Conservation (phyloP, 2,113 vertebrate genomes). For the Rana temporaria region DNA sequence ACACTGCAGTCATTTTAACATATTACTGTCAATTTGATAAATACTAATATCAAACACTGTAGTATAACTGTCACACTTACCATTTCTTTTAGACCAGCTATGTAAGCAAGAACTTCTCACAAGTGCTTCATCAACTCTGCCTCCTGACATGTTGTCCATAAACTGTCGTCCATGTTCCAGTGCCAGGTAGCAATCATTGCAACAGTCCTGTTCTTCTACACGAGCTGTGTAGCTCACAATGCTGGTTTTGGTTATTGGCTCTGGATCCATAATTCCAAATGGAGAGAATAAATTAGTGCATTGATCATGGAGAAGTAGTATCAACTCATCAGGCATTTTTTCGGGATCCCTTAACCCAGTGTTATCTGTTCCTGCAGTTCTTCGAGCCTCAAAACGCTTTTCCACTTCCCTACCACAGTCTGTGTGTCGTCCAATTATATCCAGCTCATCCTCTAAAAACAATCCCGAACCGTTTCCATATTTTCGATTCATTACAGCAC, state of each 20-base stretch:
- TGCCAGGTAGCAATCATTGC: constrained; percentile 95
- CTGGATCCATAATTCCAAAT: constrained; percentile 83
- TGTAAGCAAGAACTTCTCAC: constrained; percentile 96
- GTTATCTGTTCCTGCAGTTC: constrained; percentile 79
- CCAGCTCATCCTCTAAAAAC: constrained; percentile 97
- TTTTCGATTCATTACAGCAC: constrained; percentile 94
- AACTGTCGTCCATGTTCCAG: constrained; percentile 97
- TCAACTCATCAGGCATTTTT: constrained; percentile 88
- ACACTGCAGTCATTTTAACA: too few species aligned
- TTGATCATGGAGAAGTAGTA: constrained; percentile 93
- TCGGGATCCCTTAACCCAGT: constrained; percentile 82
- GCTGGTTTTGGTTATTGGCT: constrained; percentile 74
- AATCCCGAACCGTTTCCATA: constrained; percentile 95
- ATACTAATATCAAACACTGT: too few species aligned
- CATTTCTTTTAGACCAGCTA: constrained; percentile 92
- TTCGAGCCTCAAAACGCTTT: constrained; percentile 91
- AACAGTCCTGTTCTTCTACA: constrained; percentile 93
- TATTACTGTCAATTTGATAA: too few species aligned
- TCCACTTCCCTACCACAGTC: constrained; percentile 92
- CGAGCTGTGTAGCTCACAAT: constrained; percentile 77
- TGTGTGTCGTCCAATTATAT: constrained; percentile 92
- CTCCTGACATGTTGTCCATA: constrained; percentile 99
- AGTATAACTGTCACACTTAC: constrained; percentile 71
- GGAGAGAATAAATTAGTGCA: constrained; percentile 96
- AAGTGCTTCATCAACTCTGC: constrained; percentile 94